Percentiles rank a stretch among this genome's conserved stretches.
Conservation (phyloP, 2,888 invertebrate species). For the Acanthosepion lycidas region DNA sequence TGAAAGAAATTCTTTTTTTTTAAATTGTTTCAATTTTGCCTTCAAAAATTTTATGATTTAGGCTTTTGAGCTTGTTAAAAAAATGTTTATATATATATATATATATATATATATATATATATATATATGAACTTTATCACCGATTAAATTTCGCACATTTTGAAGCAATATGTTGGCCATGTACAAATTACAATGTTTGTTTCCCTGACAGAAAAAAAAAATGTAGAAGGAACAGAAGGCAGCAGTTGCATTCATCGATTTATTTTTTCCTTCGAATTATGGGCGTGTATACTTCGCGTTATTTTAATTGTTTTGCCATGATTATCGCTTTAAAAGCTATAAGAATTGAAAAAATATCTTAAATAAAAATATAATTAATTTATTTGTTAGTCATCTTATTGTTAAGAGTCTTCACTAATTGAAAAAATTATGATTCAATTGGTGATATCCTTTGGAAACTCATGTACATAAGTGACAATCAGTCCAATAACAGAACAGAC, state of each 20-base stretch:
- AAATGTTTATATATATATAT: neutral
- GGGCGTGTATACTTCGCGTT: neutral
- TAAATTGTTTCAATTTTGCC: neutral
- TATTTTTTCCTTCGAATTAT: neutral
- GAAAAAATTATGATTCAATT: too few species aligned
- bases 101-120: neutral
- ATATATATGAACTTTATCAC: neutral
- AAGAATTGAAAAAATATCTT: neutral
- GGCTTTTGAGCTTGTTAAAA: neutral
- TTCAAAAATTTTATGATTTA: neutral
- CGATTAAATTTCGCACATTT: neutral
- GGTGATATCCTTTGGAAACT: too few species aligned
- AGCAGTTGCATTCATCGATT: neutral
- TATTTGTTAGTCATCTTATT: neutral
- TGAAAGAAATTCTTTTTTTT: neutral
- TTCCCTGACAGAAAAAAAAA: neutral
- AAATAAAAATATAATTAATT: neutral
- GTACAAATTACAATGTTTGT: neutral
- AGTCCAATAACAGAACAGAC: too few species aligned
- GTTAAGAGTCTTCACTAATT: too few species aligned
- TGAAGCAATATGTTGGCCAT: neutral
- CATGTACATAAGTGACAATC: too few species aligned
- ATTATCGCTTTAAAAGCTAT: neutral
- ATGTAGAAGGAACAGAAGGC: neutral
- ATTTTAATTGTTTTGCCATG: neutral